A percentile compares a stretch with the other conserved stretches of the same genome.
Evolutionary conservation across 2,797 vertebrate genomes (phyloP).

Genomic region (Momotus momota): DNA sequence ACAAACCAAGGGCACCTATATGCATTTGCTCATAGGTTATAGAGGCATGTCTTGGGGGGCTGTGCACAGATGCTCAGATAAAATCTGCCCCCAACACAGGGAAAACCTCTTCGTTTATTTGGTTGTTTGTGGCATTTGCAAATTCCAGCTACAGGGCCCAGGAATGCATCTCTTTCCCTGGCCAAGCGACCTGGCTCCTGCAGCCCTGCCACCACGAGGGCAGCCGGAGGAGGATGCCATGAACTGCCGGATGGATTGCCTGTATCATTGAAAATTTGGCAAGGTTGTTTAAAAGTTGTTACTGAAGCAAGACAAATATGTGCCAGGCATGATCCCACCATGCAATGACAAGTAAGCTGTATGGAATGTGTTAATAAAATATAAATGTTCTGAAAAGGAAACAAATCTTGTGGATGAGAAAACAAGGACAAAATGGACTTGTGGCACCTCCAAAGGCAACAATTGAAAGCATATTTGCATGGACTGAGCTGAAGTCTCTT

Average conservation of each 20-base stretch:
- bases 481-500: not conserved
- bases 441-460: conserved; percentile 26
- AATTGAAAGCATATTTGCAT: not conserved
- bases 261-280: not conserved
- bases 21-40: not conserved
- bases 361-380: conserved; percentile 65
- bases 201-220: not conserved
- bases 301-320: conserved; percentile 57
- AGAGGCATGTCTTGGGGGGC: not conserved
- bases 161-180: not conserved
- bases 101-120: not conserved
- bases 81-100: not conserved
- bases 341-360: conserved; percentile 34
- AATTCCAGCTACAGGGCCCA: not conserved
- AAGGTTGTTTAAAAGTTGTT: conserved; percentile 41
- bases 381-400: conserved; percentile 42
- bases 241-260: not conserved
- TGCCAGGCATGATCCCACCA: not conserved
- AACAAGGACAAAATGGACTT: conserved; percentile 44
- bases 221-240: not conserved
- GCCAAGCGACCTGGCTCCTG: not conserved
- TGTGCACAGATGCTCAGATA: not conserved
- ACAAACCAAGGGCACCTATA: rapidly evolving
- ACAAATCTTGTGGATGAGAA: conserved; percentile 26
- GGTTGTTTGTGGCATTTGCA: not conserved